Conservation (phyloP, 2,113 vertebrate genomes). For the Onychorhynchus coronatus region DNA sequence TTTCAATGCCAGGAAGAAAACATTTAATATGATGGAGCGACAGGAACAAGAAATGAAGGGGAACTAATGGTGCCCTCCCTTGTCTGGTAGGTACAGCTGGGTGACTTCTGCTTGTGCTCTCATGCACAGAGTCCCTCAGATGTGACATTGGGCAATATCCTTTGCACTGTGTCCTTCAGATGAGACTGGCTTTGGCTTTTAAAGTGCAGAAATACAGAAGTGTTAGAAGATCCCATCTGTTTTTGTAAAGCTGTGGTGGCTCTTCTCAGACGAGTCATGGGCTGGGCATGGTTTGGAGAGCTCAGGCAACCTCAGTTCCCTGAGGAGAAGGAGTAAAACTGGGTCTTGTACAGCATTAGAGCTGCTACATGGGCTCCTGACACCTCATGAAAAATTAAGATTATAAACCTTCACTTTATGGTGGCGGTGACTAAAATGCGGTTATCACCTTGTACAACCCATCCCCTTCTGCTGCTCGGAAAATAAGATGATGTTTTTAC, state of each 20-base stretch:
- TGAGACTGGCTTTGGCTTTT: neutral
- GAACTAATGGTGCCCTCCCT: neutral
- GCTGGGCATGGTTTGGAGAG: neutral
- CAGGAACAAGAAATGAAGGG: neutral
- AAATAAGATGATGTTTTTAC: neutral
- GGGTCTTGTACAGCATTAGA: neutral
- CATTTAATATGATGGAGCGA: neutral
- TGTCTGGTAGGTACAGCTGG: neutral
- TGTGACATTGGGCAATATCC: neutral
- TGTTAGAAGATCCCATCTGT: neutral
- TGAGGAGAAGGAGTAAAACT: neutral
- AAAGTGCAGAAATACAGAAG: neutral
- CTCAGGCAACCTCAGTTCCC: neutral
- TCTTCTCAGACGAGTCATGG: accelerated
- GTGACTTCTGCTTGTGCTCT: neutral
- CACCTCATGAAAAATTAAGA: neutral
- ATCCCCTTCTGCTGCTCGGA: neutral
- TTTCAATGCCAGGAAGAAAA: neutral
- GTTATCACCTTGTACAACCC: neutral
- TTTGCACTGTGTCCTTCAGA: neutral
- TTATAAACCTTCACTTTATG: neutral
- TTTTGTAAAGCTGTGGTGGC: neutral
- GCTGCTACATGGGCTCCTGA: neutral
- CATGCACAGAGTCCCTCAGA: neutral
- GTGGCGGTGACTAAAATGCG: neutral